phyloP scores from a whole-genome alignment of 2,113 vertebrate species.

The Argyrosomus japonicus region DNA sequence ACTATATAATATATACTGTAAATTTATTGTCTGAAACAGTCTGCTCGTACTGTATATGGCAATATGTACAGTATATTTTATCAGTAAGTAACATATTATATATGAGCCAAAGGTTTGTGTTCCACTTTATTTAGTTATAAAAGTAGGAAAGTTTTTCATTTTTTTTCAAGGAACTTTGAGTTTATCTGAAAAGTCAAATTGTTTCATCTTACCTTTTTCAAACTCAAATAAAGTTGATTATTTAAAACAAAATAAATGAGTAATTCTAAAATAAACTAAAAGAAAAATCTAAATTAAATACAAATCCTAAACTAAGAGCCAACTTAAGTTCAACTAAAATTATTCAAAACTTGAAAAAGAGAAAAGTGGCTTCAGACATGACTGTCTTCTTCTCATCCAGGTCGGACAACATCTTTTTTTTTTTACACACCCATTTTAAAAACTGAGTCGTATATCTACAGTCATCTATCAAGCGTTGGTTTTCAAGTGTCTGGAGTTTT shows the following conservation, averaged over 20 bases:
- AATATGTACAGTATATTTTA: too few relatives aligned
- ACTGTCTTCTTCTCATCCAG: background rate
- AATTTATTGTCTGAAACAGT: too few relatives aligned
- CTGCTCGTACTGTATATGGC: too few relatives aligned
- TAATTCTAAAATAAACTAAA: background rate
- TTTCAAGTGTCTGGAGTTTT: conserved; percentile 10
- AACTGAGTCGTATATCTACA: background rate
- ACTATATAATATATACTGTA: too few relatives aligned
- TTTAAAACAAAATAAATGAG: background rate
- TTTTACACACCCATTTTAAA: background rate
- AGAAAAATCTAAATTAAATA: background rate
- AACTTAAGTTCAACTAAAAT: background rate
- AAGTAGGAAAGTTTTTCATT: background rate
- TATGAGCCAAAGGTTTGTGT: too few relatives aligned
- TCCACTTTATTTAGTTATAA: background rate
- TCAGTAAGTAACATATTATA: too few relatives aligned
- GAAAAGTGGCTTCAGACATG: background rate
- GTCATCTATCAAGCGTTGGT: background rate
- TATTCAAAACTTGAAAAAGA: too few relatives aligned
- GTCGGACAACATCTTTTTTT: background rate
- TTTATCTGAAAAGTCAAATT: too few relatives aligned
- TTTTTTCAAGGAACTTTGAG: background rate
- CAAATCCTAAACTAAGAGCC: background rate
- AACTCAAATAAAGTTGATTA: background rate
- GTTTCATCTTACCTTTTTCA: background rate